phyloP scores from a whole-genome alignment of 2,888 invertebrate genomes.

The Phytoseiulus persimilis region DNA sequence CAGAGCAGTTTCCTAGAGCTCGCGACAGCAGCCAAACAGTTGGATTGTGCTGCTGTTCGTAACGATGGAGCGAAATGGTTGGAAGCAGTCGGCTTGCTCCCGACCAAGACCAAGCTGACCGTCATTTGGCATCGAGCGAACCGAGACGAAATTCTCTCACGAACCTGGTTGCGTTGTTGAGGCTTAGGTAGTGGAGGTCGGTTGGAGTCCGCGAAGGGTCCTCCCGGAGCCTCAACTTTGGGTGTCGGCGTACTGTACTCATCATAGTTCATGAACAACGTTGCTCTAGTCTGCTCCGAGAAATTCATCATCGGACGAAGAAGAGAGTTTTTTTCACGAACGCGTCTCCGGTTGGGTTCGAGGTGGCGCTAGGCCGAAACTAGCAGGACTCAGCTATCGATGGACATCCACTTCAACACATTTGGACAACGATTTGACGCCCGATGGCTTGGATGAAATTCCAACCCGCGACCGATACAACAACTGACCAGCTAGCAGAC shows the following conservation, averaged over 20 bases:
- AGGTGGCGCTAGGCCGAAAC: background rate
- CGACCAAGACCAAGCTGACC: background rate
- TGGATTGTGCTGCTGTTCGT: background rate
- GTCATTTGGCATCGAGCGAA: background rate
- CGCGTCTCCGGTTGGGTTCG: background rate
- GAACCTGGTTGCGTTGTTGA: conserved; percentile 35
- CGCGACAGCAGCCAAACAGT: background rate
- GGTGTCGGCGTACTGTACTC: conserved; percentile 35
- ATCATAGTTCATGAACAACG: conserved; percentile 34
- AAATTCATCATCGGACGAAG: conserved; percentile 13
- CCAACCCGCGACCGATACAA: conserved; percentile 27
- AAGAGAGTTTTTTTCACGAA: background rate
- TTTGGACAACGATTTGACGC: background rate
- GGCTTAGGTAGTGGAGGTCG: conserved; percentile 35
- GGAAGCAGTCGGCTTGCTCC: background rate
- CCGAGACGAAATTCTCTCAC: background rate
- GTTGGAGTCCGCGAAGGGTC: conserved; percentile 32
- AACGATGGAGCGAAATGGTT: background rate
- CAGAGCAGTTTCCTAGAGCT: background rate
- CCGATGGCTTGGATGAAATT: conserved; percentile 38
- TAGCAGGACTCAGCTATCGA: conserved; percentile 9
- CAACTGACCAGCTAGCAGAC: conserved; percentile 37
- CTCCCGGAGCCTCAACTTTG: conserved; percentile 35
- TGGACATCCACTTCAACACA: conserved; percentile 30
- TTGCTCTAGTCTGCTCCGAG: conserved; percentile 24